Conservation (phyloP, 1,140 invertebrate species). For the Laodelphax striatellus region DNA sequence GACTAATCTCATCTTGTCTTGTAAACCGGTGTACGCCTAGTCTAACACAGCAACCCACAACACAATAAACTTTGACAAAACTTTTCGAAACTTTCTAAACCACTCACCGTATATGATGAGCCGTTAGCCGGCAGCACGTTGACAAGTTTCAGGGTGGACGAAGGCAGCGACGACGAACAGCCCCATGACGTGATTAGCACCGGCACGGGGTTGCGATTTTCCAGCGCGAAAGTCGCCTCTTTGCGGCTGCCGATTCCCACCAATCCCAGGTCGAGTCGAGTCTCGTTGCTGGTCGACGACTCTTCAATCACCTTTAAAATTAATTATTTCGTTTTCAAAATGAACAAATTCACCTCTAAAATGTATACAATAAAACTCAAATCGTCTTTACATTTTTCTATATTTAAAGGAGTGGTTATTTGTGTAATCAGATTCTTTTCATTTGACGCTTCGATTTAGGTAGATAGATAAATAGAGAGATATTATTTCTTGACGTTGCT, state of each 20-base stretch:
- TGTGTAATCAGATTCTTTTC: no score
- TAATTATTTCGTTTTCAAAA: no score
- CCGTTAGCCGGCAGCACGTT: constrained; percentile 37
- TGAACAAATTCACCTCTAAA: constrained; percentile 9
- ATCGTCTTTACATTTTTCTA: no score
- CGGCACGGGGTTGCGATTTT: constrained; percentile 64
- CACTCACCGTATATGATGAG: constrained; percentile 26
- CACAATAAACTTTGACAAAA: no score
- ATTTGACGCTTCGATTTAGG: no score
- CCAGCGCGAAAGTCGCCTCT: constrained; percentile 55
- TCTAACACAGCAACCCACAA: no score
- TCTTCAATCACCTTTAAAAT: not conserved
- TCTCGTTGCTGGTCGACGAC: constrained; percentile 10
- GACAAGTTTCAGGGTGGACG: constrained; percentile 50
- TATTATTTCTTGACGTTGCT: no score
- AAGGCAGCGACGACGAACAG: constrained; percentile 44
- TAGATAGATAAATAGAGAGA: no score
- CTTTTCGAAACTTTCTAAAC: no score
- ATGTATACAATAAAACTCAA: not conserved
- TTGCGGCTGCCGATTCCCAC: constrained; percentile 55
- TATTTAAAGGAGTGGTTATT: no score
- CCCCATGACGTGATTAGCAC: constrained; percentile 53
- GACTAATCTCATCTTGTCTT: no score
- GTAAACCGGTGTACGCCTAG: no score
- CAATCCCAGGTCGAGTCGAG: constrained; percentile 55